Evolutionary conservation across 2,888 invertebrate genomes (phyloP), one percentile per base, ranked within the genome.

Genomic region (Thymelicus acteon): DNA sequence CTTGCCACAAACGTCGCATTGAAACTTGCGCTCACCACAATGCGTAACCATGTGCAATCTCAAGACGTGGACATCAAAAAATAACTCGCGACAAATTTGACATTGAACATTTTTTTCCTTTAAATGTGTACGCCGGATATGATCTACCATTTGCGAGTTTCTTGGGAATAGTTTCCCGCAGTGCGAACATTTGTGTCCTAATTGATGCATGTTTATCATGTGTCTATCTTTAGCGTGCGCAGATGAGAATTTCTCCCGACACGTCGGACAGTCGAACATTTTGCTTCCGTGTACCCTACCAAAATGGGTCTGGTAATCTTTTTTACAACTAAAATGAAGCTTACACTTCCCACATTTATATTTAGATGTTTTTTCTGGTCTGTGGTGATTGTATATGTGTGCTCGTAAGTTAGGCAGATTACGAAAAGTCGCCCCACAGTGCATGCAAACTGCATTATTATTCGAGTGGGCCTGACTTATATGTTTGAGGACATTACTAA

Each of bases 1-100:
- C 69, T 92, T 93, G 0, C 93, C 92, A 74, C 95, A 95, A 3
- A 94, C 82, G 63, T 95, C 93, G 73, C 95, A 95, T 64, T 93
- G 89, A 73, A 93, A 93, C 12, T 88, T 87, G 7, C 89, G 86
- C 5, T 93, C 92, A 7, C 89, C 90, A 12, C 86, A 84, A 79
- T 94, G 94, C 47, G 88, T 88, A n/a, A 87, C 88, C 81, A 89
- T 88, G 72, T 94, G 94, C 6, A 82, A 75, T 47, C 82, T 85
- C 44, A 86, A 71, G 2, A 81, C 74, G 0, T 80, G 78, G 49
- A 80, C 80, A 71, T 86, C 83, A 67, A 86, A 87, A 63, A 88
- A 85, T 57, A 79, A 80, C 66, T 82, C 83, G 6, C 79, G 77
- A 62, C 89, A 89, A 3, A 87, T 77, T 0, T 81, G 75, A 67